phyloP scores from a whole-genome alignment of 2,113 vertebrate species.

The Hirundichthys speculiger region DNA sequence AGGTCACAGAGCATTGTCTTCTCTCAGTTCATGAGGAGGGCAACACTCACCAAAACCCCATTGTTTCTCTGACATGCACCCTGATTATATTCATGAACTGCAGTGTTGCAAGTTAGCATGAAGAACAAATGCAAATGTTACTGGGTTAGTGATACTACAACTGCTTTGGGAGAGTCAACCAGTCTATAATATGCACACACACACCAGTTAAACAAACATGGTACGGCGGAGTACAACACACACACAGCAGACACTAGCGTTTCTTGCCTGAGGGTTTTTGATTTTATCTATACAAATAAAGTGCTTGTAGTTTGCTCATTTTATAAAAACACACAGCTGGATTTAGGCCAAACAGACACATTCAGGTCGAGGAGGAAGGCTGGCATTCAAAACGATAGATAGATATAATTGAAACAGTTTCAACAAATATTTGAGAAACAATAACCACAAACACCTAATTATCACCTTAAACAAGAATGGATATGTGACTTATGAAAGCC shows the following conservation, averaged over 20 bases:
- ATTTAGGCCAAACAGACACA: slow-evolving; percentile 25
- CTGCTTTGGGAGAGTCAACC: slow-evolving; percentile 43
- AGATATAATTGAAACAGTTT: background rate
- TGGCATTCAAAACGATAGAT: no score
- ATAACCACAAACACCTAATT: slow-evolving; percentile 47
- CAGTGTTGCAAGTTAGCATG: slow-evolving; percentile 20
- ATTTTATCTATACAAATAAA: slow-evolving; percentile 29
- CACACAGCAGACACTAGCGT: slow-evolving; percentile 14
- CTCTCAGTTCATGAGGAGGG: slow-evolving; percentile 46
- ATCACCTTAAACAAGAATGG: slow-evolving; percentile 50
- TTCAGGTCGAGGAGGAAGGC: background rate
- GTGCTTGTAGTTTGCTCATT: slow-evolving; percentile 31
- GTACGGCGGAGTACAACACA: slow-evolving; percentile 14
- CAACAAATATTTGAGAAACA: background rate
- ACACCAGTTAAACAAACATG: slow-evolving; percentile 23
- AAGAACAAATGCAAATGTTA: slow-evolving; percentile 31
- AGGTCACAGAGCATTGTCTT: slow-evolving; percentile 63
- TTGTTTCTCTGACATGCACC: slow-evolving; percentile 43
- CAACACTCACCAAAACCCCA: slow-evolving; percentile 18
- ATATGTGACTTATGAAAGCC: slow-evolving; percentile 15
- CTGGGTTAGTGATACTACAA: slow-evolving; percentile 30
- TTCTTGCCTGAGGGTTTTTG: slow-evolving; percentile 36
- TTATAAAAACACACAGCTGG: slow-evolving; percentile 1
- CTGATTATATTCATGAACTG: slow-evolving; percentile 22
- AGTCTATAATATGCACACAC: slow-evolving; percentile 23